Percentiles rank a stretch among this genome's conserved stretches.
phyloP scores from a whole-genome alignment of 2,888 invertebrate species.

The Phymatocera aterrima region DNA sequence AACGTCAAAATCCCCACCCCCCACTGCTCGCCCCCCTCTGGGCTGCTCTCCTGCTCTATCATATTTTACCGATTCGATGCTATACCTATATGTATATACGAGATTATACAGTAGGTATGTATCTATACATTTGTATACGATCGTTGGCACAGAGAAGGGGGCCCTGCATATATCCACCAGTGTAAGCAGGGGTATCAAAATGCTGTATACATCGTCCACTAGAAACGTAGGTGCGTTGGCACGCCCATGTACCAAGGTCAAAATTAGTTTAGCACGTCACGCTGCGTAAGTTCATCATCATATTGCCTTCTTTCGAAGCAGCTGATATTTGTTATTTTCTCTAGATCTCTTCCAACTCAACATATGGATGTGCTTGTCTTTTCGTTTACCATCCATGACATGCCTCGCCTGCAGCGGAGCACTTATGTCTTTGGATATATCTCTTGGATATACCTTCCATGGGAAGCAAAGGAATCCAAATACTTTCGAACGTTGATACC shows the following conservation, averaged over 20 bases:
- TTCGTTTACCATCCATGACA: neutral
- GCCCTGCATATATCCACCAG: conserved; percentile 37
- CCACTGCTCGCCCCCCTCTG: conserved; percentile 47
- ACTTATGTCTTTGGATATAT: too few species aligned
- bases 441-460: neutral
- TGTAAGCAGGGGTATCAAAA: conserved; percentile 45
- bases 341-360: neutral
- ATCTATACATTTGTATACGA: conserved; percentile 33
- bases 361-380: neutral
- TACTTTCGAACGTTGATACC: neutral
- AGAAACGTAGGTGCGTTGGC: conserved; percentile 43
- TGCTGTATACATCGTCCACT: conserved; percentile 40
- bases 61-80: conserved; percentile 63
- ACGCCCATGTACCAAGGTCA: conserved; percentile 46
- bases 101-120: conserved; percentile 18
- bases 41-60: conserved; percentile 53
- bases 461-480: neutral
- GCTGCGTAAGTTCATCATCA: conserved; percentile 8
- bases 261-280: conserved; percentile 39
- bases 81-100: conserved; percentile 43
- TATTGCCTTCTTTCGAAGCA: conserved; percentile 18
- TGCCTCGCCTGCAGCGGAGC: too few species aligned
- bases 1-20: conserved; percentile 57
- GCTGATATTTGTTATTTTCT: conserved; percentile 23
- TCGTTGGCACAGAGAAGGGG: conserved; percentile 39